Conservation (phyloP, 1,140 invertebrate genomes). For the Papilio polytes region DNA sequence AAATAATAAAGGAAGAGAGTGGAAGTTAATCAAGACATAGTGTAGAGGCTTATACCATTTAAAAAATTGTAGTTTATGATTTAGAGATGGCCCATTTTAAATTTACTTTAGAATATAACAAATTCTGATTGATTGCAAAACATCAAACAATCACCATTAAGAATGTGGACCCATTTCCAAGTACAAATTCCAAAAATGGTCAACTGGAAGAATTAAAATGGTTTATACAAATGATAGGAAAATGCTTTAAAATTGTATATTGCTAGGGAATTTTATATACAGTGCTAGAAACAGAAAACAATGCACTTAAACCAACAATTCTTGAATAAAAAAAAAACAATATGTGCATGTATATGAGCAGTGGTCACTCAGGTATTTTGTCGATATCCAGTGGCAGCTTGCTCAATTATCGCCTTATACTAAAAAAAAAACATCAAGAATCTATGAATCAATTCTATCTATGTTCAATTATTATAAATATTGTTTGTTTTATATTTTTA, state of each 20-base stretch:
- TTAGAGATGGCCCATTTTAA: neutral
- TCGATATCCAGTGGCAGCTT: too few relatives aligned
- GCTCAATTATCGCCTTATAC: too few relatives aligned
- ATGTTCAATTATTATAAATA: too few relatives aligned
- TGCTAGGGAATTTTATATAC: neutral
- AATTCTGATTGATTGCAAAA: neutral
- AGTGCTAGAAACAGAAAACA: neutral
- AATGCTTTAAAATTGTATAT: too few relatives aligned
- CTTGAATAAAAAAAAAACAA: too few relatives aligned
- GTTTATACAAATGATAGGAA: too few relatives aligned
- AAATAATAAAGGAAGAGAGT: slow-evolving; percentile 55
- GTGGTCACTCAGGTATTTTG: too few relatives aligned
- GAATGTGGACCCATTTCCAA: neutral
- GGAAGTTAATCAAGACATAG: slow-evolving; percentile 35
- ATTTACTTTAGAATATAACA: neutral
- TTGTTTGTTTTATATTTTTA: too few relatives aligned
- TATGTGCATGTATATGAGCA: too few relatives aligned
- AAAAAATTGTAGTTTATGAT: neutral
- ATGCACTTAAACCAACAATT: neutral
- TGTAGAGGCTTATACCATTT: slow-evolving; percentile 19
- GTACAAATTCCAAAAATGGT: neutral
- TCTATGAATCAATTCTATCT: too few relatives aligned
- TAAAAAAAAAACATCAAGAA: too few relatives aligned
- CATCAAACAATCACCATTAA: neutral
- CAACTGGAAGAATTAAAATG: neutral